Evolutionary conservation across 2,113 vertebrate species (phyloP).

Genomic region (Cettia cetti): DNA sequence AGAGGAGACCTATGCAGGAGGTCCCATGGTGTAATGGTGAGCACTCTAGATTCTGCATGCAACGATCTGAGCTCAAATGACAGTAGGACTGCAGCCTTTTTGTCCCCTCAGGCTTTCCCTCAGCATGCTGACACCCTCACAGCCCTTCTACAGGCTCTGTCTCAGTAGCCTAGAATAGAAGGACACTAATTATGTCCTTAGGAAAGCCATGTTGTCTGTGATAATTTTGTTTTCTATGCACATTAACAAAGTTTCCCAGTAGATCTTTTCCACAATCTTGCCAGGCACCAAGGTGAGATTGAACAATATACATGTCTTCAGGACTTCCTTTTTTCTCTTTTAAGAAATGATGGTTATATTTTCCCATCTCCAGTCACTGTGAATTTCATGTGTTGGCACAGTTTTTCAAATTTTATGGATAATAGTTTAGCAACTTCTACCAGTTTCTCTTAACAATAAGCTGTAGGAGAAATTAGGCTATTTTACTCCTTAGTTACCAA

Average conservation of each 20-base stretch:
- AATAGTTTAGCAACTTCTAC: background rate
- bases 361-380: background rate
- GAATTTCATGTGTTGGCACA: background rate
- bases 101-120: background rate
- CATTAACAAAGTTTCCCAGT: background rate
- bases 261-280: background rate
- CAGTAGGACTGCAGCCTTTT: background rate
- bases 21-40: background rate
- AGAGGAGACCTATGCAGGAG: background rate
- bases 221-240: background rate
- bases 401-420: background rate
- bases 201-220: no score
- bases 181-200: no score
- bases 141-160: background rate
- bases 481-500: background rate
- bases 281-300: background rate
- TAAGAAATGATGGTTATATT: background rate
- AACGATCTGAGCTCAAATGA: no score
- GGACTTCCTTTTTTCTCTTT: background rate
- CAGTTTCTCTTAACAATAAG: background rate
- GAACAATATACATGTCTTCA: background rate
- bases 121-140: background rate
- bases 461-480: background rate
- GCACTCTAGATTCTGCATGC: background rate
- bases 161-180: background rate